A percentile compares a stretch with the other conserved stretches of the same genome.
phyloP scores from a whole-genome alignment of 2,888 invertebrate genomes.

The Polydrusus pterygomalis region DNA sequence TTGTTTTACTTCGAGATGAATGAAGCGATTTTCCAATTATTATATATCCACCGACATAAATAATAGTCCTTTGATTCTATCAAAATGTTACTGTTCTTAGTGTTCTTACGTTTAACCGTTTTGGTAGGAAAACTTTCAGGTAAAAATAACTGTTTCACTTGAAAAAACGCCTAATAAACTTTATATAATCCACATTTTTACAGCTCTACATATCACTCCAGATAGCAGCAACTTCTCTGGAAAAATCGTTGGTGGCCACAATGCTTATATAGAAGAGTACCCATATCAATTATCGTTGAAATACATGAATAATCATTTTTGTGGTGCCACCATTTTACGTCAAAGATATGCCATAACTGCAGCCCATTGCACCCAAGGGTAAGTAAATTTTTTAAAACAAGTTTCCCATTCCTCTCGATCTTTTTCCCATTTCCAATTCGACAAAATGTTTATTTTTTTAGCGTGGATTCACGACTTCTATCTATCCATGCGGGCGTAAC shows the following conservation, averaged over 20 bases:
- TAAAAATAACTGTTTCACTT: not conserved
- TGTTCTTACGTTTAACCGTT: not conserved
- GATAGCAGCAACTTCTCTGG: not conserved
- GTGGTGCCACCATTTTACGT: slow-evolving; percentile 6
- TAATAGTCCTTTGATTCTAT: no score
- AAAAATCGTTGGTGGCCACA: slow-evolving; percentile 2
- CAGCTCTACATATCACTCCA: no score
- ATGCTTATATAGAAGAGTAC: not conserved
- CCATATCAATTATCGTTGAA: slow-evolving; percentile 13
- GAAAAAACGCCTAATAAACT: not conserved
- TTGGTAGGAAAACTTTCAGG: not conserved
- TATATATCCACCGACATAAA: not conserved
- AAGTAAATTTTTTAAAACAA: slow-evolving; percentile 19
- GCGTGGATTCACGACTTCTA: slow-evolving; percentile 8
- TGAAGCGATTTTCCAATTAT: not conserved
- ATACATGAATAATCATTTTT: not conserved
- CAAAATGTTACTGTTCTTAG: not conserved
- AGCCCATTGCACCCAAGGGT: slow-evolving; percentile 62
- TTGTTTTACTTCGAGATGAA: not conserved
- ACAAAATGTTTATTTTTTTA: slow-evolving; percentile 14
- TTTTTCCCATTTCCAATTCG: no score
- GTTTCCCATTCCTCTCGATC: no score
- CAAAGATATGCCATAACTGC: slow-evolving; percentile 60
- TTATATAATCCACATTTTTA: not conserved
- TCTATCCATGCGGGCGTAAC: slow-evolving; percentile 30